Conservation (phyloP, 2,888 invertebrate genomes). For the Drosophila formosana region DNA sequence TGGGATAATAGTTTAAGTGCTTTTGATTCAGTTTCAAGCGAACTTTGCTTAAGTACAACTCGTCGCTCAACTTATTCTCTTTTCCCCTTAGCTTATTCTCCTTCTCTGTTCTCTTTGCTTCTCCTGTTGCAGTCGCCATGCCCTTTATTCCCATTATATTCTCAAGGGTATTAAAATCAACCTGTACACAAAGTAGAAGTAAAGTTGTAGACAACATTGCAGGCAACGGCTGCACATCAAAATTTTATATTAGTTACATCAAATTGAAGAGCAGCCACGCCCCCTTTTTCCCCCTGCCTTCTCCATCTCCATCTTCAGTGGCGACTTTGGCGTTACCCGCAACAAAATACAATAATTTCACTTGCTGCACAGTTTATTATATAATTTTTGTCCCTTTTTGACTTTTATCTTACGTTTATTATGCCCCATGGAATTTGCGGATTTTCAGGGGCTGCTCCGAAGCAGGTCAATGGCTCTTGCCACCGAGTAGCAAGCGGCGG, state of each 20-base stretch:
- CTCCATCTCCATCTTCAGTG: background rate
- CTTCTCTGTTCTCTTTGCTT: background rate
- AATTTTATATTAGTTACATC: conserved; percentile 58
- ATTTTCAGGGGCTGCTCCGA: conserved; percentile 55
- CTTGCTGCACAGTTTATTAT: conserved; percentile 75
- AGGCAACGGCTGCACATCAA: conserved; percentile 48
- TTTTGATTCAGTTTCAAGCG: background rate
- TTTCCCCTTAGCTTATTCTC: background rate
- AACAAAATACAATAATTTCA: conserved; percentile 69
- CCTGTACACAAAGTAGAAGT: conserved; percentile 17
- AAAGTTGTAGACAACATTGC: conserved; percentile 26
- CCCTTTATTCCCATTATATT: background rate
- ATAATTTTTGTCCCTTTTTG: conserved; percentile 80
- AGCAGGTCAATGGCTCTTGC: conserved; percentile 70
- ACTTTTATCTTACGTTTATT: conserved; percentile 81
- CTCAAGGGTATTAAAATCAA: conserved; percentile 20
- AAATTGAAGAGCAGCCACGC: conserved; percentile 34
- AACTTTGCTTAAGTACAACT: background rate
- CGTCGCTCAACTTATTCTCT: background rate
- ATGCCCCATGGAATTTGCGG: conserved; percentile 78
- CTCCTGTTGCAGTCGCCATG: background rate
- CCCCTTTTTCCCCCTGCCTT: background rate
- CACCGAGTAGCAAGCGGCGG: conserved; percentile 13
- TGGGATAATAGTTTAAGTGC: background rate
- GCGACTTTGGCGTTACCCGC: conserved; percentile 6